Conservation (phyloP, 2,888 invertebrate genomes). For the Doris montereyensis region DNA sequence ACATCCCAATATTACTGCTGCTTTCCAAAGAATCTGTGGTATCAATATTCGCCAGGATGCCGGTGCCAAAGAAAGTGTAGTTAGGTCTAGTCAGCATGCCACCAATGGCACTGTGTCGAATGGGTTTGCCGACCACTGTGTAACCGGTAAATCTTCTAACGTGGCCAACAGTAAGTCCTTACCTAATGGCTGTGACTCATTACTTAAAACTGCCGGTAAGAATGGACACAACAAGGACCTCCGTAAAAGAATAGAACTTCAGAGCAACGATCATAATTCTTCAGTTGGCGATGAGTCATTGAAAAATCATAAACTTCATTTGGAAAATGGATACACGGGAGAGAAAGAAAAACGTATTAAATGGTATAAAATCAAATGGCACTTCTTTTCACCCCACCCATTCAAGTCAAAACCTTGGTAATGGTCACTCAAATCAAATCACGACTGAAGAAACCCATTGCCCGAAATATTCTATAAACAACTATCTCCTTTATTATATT, state of each 20-base stretch:
- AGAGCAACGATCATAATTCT: conserved; percentile 11
- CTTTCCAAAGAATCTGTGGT: conserved; percentile 86
- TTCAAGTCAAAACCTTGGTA: not conserved
- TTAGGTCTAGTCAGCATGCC: too few relatives aligned
- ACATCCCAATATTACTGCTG: conserved; percentile 81
- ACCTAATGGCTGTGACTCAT: conserved; percentile 1
- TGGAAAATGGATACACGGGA: not conserved
- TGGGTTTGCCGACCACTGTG: not conserved
- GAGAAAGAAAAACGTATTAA: not conserved
- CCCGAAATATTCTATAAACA: conserved; percentile 50
- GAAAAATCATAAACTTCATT: not conserved
- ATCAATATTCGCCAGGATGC: conserved; percentile 71
- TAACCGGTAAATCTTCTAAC: not conserved
- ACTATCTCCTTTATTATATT: conserved; percentile 83
- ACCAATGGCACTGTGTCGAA: conserved; percentile 1
- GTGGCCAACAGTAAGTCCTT: not conserved
- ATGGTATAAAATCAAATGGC: not conserved
- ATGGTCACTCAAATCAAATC: not conserved
- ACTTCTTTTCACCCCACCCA: not conserved
- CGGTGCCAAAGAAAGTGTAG: conserved; percentile 18
- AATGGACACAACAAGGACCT: not conserved
- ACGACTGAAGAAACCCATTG: not conserved
- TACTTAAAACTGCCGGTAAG: not conserved
- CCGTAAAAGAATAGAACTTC: not conserved
- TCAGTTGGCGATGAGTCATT: too few relatives aligned